Percentiles rank a stretch among this genome's conserved stretches.
phyloP scores from a whole-genome alignment of 2,888 invertebrate genomes.

The Erebia palarica region DNA sequence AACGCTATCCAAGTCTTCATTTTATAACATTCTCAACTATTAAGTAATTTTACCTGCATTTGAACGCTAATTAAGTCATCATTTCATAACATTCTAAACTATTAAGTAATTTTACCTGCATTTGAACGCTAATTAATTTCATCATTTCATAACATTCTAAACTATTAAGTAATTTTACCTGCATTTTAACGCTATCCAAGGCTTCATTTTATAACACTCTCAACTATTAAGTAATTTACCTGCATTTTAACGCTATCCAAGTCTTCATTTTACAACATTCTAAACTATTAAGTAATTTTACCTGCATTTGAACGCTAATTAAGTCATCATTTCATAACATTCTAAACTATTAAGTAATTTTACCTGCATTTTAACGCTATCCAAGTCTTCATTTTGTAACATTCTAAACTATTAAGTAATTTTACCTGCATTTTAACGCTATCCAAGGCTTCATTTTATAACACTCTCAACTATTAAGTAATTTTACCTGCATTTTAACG shows the following conservation, averaged over 20 bases:
- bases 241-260: slow-evolving; percentile 84
- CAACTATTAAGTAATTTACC: slow-evolving; percentile 48
- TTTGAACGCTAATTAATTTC: slow-evolving; percentile 84
- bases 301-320: slow-evolving; percentile 84
- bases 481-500: slow-evolving; percentile 82
- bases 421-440: slow-evolving; percentile 84
- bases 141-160: too few species aligned
- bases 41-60: slow-evolving; percentile 71
- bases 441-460: slow-evolving; percentile 77
- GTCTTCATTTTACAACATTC: slow-evolving; percentile 57
- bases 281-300: slow-evolving; percentile 37
- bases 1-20: slow-evolving; percentile 80
- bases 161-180: slow-evolving; percentile 54
- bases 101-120: slow-evolving; percentile 68
- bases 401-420: too few species aligned
- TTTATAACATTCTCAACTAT: too few species aligned
- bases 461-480: too few species aligned
- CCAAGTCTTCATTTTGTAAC: slow-evolving; percentile 72
- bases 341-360: too few species aligned
- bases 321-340: slow-evolving; percentile 67
- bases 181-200: slow-evolving; percentile 84
- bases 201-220: slow-evolving; percentile 56
- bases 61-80: slow-evolving; percentile 83
- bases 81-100: too few species aligned
- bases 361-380: slow-evolving; percentile 84